Percentiles rank a stretch among this genome's conserved stretches.
Conservation (phyloP, 1,140 invertebrate genomes). For the Centruroides vittatus region DNA sequence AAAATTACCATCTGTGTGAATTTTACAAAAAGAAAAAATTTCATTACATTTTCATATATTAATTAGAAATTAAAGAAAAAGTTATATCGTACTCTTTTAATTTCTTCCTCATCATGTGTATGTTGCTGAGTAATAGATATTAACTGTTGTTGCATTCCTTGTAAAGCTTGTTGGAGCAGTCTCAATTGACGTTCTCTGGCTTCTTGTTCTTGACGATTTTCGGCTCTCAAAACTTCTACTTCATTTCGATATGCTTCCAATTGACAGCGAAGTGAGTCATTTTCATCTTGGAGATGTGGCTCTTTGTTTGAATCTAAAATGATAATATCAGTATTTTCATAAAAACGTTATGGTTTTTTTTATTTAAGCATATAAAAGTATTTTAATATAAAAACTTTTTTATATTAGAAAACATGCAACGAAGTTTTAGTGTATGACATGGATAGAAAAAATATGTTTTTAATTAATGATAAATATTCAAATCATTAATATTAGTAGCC, state of each 20-base stretch:
- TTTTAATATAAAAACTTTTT: too few relatives aligned
- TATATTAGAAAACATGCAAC: too few relatives aligned
- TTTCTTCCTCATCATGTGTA: slow-evolving; percentile 41
- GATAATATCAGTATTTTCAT: neutral
- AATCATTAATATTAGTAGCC: too few relatives aligned
- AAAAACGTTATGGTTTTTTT: too few relatives aligned
- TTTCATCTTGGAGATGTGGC: slow-evolving; percentile 51
- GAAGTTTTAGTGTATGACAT: too few relatives aligned
- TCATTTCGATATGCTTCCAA: slow-evolving; percentile 90
- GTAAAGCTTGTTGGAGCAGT: slow-evolving; percentile 42
- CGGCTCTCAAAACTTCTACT: slow-evolving; percentile 47
- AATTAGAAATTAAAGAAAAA: too few relatives aligned
- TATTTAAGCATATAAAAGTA: too few relatives aligned
- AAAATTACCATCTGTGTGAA: too few relatives aligned
- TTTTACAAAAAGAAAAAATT: too few relatives aligned
- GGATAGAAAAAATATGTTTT: too few relatives aligned
- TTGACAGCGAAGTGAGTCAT: slow-evolving; percentile 79
- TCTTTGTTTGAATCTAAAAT: neutral
- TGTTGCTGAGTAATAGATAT: slow-evolving; percentile 46
- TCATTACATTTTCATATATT: too few relatives aligned
- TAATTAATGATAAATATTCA: too few relatives aligned
- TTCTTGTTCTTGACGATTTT: slow-evolving; percentile 46
- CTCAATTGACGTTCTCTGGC: slow-evolving; percentile 55
- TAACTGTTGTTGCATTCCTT: slow-evolving; percentile 61
- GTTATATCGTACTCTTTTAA: slow-evolving; percentile 1